phyloP scores from a whole-genome alignment of 2,888 invertebrate species.

The Nephrocerus scutellatus region DNA sequence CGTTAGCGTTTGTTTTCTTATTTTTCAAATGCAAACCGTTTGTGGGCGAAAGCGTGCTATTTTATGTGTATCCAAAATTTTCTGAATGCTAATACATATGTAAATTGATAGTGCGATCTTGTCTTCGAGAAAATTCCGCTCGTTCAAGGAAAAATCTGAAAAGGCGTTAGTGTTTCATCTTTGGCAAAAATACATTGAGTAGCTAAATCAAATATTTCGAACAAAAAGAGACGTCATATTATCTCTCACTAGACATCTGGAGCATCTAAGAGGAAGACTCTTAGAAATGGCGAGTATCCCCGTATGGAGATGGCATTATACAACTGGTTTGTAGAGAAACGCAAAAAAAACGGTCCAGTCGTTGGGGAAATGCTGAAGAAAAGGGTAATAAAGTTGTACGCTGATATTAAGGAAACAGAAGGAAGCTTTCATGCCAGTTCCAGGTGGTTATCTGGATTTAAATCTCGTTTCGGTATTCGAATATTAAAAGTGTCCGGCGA shows the following conservation, averaged over 20 bases:
- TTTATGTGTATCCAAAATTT: conserved; percentile 1
- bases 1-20: no score
- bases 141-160: conserved; percentile 3
- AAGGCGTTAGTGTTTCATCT: conserved; percentile 5
- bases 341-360: conserved; percentile 7
- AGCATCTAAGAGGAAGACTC: conserved; percentile 5
- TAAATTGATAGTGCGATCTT: conserved; percentile 3
- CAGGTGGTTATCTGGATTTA: conserved; percentile 4
- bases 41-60: conserved; percentile 6
- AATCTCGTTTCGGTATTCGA: conserved; percentile 4
- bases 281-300: no score
- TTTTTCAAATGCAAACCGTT: not conserved
- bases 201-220: conserved; percentile 3
- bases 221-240: conserved; percentile 6
- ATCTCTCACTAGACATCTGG: conserved; percentile 4
- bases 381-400: conserved; percentile 6
- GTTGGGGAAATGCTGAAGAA: no score
- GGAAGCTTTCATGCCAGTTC: conserved; percentile 5
- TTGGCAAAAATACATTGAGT: conserved; percentile 1
- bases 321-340: no score
- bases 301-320: conserved; percentile 2
- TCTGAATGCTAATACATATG: conserved; percentile 1
- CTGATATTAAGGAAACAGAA: conserved; percentile 6
- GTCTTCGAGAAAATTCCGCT: conserved; percentile 4
- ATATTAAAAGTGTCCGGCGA: conserved; percentile 3